Evolutionary conservation across 2,888 invertebrate genomes (phyloP), one percentile per base, ranked within the genome.

Genomic region (Chrysolina oricalcia): DNA sequence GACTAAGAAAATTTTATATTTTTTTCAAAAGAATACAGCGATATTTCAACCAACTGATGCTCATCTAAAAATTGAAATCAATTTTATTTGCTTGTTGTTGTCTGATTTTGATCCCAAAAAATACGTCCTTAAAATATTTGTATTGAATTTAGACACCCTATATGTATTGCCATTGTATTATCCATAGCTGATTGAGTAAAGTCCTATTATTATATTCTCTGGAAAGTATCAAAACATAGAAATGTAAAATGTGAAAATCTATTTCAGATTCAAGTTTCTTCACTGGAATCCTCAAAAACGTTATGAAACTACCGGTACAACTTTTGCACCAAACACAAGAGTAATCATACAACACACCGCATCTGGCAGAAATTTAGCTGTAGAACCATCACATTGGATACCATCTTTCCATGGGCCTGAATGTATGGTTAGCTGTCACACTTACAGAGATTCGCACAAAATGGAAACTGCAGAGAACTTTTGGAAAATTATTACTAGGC

Each of bases 301-400:
- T 4, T 81, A 81, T 63, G 85, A 87, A 81, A 85, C 87, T 1
- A 63, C 76, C 1, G 87, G 87, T 10, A 82, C 86, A 2, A 80
- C 83, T 15, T 83, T 87, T 68, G 72, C 80, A 21, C 87, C 87
- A 4, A 83, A 87, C 73, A 78, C 83, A 0, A 83, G 82, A 67
- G 78, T 88, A 2, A 85, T 88, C 21, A 87, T 88, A 46, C 86
- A 87, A 73, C 88, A 88, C 80, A 83, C 86, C 1, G 86, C 88
- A 2, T 86, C 88, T 0, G 88, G 88, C n/a, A 82, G 78, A 69
- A 88, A 88, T 81, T 81, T 89, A 70, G 87, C 87, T 5, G 85
- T 84, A 9, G 86, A 88, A 48, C 70, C 69, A 46, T 53, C 8
- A 84, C 87, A 80, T 9, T 85, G 86, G 85, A 81, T 87, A 15